Percentiles rank a stretch among this genome's conserved stretches.
Conservation (phyloP, 1,140 invertebrate species). For the Drosophila nigromelanica region DNA sequence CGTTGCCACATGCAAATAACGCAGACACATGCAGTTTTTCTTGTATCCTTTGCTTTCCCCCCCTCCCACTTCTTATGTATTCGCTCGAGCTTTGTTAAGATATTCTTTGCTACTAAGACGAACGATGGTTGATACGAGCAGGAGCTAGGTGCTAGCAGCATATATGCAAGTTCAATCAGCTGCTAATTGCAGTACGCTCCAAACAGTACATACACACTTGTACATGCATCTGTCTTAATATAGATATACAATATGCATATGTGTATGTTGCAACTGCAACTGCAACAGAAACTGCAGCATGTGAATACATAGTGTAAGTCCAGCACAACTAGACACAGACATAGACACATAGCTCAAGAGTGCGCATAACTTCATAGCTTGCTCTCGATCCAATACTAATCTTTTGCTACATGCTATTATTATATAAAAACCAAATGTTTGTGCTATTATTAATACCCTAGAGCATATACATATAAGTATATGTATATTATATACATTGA, state of each 20-base stretch:
- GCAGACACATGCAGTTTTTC: conserved; percentile 81
- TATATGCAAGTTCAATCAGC: conserved; percentile 75
- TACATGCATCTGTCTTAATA: conserved; percentile 6
- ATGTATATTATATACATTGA: no score
- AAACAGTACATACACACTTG: conserved; percentile 32
- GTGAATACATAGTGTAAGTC: conserved; percentile 6
- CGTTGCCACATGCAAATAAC: conserved; percentile 79
- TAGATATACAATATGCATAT: conserved; percentile 6
- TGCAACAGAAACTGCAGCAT: conserved; percentile 32
- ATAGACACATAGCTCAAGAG: neutral
- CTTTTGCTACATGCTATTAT: neutral
- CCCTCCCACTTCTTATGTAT: conserved; percentile 61
- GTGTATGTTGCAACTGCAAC: conserved; percentile 6
- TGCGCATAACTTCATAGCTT: conserved; percentile 24
- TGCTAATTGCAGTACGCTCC: conserved; percentile 75
- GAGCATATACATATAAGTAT: no score
- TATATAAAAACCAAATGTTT: neutral
- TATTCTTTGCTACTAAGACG: conserved; percentile 78
- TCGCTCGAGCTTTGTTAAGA: conserved; percentile 76
- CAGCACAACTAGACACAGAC: neutral
- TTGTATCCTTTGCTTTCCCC: conserved; percentile 63
- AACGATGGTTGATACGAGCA: conserved; percentile 60
- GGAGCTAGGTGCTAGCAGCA: conserved; percentile 38
- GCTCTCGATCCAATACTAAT: conserved; percentile 9
- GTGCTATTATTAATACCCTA: no score